phyloP scores from a whole-genome alignment of 2,888 invertebrate genomes.

The Trissolcus japonicus region DNA sequence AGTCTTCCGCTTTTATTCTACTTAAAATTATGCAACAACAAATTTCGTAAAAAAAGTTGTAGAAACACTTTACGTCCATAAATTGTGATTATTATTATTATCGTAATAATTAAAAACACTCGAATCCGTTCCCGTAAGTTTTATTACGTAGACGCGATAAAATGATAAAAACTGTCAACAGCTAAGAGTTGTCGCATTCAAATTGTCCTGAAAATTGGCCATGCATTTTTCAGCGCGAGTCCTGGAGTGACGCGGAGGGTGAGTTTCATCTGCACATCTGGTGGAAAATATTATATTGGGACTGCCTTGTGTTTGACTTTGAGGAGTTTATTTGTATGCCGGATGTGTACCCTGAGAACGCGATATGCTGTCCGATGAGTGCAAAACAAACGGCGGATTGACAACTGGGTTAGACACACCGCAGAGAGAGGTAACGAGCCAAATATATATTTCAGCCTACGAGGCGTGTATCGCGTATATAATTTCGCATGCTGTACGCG shows the following conservation, averaged over 20 bases:
- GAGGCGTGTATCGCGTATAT: conserved; percentile 29
- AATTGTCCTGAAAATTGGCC: conserved; percentile 15
- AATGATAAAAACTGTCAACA: conserved; percentile 25
- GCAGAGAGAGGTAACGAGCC: conserved; percentile 64
- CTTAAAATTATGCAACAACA: background rate
- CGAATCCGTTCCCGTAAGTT: conserved; percentile 16
- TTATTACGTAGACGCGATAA: conserved; percentile 10
- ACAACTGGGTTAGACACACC: conserved; percentile 71
- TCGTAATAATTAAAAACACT: conserved; percentile 16
- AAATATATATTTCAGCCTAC: conserved; percentile 52
- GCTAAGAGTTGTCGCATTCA: background rate
- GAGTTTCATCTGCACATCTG: conserved; percentile 29
- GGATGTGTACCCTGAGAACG: conserved; percentile 63
- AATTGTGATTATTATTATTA: no score
- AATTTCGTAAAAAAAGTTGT: background rate
- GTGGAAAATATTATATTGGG: conserved; percentile 50
- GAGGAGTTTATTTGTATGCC: conserved; percentile 65
- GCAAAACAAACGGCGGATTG: conserved; percentile 69
- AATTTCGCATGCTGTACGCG: conserved; percentile 45
- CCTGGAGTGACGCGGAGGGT: background rate
- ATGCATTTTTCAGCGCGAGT: conserved; percentile 24
- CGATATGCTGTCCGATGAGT: conserved; percentile 67
- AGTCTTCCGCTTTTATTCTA: background rate
- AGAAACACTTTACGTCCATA: background rate
- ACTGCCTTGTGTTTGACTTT: conserved; percentile 63